Evolutionary conservation across 1,140 invertebrate species (phyloP), one percentile per base, ranked within the genome.

Genomic region (Spodoptera frugiperda): DNA sequence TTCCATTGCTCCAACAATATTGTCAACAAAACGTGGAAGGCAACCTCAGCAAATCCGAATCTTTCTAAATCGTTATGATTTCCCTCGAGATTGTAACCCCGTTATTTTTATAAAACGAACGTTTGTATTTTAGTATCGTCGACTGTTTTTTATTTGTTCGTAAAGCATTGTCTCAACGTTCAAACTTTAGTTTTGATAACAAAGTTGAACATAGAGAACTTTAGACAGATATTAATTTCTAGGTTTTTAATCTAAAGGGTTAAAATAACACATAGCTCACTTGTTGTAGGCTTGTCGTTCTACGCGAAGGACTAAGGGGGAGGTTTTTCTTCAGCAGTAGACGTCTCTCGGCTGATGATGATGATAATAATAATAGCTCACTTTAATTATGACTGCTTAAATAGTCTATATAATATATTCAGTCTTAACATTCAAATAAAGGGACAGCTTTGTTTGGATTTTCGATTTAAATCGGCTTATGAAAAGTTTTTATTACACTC

Each of bases 381-480:
- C 39, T 39, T 30, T 44, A 70, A 71, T 44, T 15, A 14, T 15
- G n/a, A 15, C 68, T 51, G 19, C 68, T 71, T 70, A 70, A 68
- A 55, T 71, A 55, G 51, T 15, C 55, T 19, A 0, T 46, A 15
- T 8, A 19, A 68, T 59, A 68, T n/a, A n/a, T n/a, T n/a, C n/a
- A 76, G 46, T 77, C 55, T 72, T 72, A 54, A 65, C 25, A 73
- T 61, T 72, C 15, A 48, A 73, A 73, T 72, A 57, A 71, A 78
- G 67, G 68, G 77, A 67, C 59, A 65, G 59, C 70, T 57, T 73
- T 71, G 44, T 73, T 55, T 65, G 59, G 59, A 67, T 73, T 78
- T 65, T 73, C 61, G 73, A 72, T 72, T 51, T 55, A 57, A 79
- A 72, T 76, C 74, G 61, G 74, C 67, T 76, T 79, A 73, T 73